Percentiles rank a stretch among this genome's conserved stretches.
phyloP scores from a whole-genome alignment of 2,113 vertebrate species.

The Lutjanus erythropterus region DNA sequence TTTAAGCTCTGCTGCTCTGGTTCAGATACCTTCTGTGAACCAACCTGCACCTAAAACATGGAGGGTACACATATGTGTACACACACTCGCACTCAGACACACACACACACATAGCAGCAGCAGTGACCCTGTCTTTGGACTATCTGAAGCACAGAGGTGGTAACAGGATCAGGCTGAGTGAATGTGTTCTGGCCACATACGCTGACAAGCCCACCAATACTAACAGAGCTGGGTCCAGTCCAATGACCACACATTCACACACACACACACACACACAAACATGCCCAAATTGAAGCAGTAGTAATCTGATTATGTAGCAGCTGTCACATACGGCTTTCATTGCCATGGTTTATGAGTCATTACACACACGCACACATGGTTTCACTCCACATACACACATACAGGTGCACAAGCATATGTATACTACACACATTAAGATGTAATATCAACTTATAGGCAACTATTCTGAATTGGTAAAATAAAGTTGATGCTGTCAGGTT shows the following conservation, averaged over 20 bases:
- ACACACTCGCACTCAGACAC: slow-evolving; percentile 14
- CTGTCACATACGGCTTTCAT: slow-evolving; percentile 68
- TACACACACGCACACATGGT: slow-evolving; percentile 41
- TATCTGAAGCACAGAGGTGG: slow-evolving; percentile 36
- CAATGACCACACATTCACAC: slow-evolving; percentile 52
- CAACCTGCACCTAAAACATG: slow-evolving; percentile 49
- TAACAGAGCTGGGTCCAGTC: slow-evolving; percentile 48
- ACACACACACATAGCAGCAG: background rate
- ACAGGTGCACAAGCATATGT: slow-evolving; percentile 20
- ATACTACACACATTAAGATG: background rate
- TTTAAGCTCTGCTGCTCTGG: slow-evolving; percentile 56
- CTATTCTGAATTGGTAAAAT: background rate
- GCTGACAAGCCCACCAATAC: slow-evolving; percentile 46
- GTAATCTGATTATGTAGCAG: slow-evolving; percentile 79
- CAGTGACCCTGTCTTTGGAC: slow-evolving; percentile 20
- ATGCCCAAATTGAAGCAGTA: slow-evolving; percentile 52
- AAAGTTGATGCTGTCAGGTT: background rate
- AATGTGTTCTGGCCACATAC: slow-evolving; percentile 53
- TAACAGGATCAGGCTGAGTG: slow-evolving; percentile 55
- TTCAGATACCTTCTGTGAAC: slow-evolving; percentile 63
- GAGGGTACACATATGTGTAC: background rate
- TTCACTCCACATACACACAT: slow-evolving; percentile 16
- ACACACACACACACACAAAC: slow-evolving; percentile 42
- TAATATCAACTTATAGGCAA: background rate
- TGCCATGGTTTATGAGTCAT: slow-evolving; percentile 64